phyloP scores from a whole-genome alignment of 2,797 vertebrate genomes.

The Psittacula echo region DNA sequence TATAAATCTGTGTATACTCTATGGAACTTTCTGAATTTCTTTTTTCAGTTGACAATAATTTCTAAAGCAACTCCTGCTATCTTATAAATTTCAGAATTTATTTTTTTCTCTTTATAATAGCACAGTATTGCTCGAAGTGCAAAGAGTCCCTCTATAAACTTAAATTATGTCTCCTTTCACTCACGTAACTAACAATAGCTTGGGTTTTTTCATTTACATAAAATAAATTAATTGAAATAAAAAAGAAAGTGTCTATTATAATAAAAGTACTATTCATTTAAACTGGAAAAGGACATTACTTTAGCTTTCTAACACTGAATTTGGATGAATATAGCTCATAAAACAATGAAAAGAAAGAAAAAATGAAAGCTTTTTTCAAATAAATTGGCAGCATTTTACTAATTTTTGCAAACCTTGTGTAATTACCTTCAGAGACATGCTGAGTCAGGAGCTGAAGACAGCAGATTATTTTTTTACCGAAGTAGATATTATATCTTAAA shows the following conservation, averaged over 20 bases:
- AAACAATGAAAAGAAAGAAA: neutral
- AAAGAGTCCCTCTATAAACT: neutral
- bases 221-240: neutral
- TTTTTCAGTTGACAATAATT: neutral
- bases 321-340: neutral
- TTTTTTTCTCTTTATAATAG: neutral
- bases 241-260: neutral
- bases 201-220: neutral
- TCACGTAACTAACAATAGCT: neutral
- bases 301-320: neutral
- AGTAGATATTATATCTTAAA: neutral
- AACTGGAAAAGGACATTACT: neutral
- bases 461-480: neutral
- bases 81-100: neutral
- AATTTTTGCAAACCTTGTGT: neutral
- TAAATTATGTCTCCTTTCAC: neutral
- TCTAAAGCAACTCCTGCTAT: neutral
- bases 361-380: neutral
- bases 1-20: neutral
- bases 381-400: neutral
- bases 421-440: neutral
- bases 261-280: neutral
- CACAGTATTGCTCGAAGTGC: neutral
- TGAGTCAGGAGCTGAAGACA: neutral
- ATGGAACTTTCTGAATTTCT: neutral